These are phyloP conservation scores for Anarrhichthys ocellatus DNA, from an alignment of 2,113 vertebrate species.

Conservation along the genomic window DNA sequence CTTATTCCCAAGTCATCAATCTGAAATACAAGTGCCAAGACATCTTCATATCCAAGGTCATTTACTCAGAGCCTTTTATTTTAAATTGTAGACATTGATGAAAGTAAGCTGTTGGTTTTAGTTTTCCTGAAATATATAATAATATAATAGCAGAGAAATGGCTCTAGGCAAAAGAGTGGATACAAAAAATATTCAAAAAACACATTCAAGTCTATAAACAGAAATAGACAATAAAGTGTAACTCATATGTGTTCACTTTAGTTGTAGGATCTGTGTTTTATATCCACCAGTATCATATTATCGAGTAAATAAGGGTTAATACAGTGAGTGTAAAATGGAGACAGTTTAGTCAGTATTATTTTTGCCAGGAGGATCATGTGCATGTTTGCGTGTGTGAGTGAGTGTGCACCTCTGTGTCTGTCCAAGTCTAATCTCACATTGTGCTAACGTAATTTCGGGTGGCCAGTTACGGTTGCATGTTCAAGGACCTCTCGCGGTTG, in stretches of 20 bases:
- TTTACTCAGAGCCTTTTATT: not conserved
- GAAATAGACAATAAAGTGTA: no score
- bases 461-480: no score
- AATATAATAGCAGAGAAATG: not conserved
- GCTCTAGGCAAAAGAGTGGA: not conserved
- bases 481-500: no score
- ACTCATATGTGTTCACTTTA: not conserved
- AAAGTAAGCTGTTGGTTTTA: constrained; percentile 21
- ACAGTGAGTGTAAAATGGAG: not conserved
- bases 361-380: no score
- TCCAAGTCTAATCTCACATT: no score
- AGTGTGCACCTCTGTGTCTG: no score
- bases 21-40: not conserved
- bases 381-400: no score
- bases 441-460: no score
- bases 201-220: not conserved
- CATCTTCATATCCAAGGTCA: not conserved
- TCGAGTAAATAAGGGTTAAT: not conserved
- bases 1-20: not conserved
- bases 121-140: not conserved
- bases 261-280: not conserved
- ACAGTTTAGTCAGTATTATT: no score
- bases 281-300: not conserved
- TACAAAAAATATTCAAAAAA: not conserved
- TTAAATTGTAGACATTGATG: not conserved